Base-by-base conservation (phyloP, 2,113 vertebrate species). In the Plectropomus leopardus region DNA sequence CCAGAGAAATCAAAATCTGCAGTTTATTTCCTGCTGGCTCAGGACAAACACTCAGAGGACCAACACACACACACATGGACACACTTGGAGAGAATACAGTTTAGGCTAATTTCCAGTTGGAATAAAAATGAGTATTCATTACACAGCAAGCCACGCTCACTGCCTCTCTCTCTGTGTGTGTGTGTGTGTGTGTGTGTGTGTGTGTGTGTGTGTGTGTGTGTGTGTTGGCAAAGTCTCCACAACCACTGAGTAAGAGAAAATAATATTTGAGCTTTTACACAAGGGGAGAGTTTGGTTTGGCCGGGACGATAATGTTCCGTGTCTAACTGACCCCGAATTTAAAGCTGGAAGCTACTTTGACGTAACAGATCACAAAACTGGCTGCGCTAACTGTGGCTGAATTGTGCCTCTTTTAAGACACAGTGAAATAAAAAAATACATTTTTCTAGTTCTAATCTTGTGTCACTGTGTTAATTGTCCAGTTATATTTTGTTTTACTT, bases 71-170 rank as follows among this genome's bases (percentile, higher is more conserved):
- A 74, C 26, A 45, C 40, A 53, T 19, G 11, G 50, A 60, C 72
- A 50, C 65, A 69, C 50, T 47, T 34, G 55, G 32, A 64, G 54
- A 65, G 44, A 67, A 55, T 53, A 78, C 53, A 77, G 57, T 32
- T 63, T 21, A 67, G 88, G 88, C 86, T 78, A 50, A 82, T 79
- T 82, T 92, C 86, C 87, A 91, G 68, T 57, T 92, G 75, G 84
- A 90, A 76, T 75, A 68, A 51, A 86, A 78, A 82, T 63, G 23
- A 69, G 72, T 70, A 66, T 87, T 90, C 76, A 80, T 88, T 61
- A 87, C 75, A 73, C 65, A 82, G 75, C 48, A 50, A 66, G 50
- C 72, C 69, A 76, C 45, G 8, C 50, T 83, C 8, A 1, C 70
- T 59, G 48, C n/a, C 47, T 59, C 59, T 54, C 26, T 51, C 65